Evolutionary conservation across 2,797 vertebrate species (phyloP), one percentile per base, ranked within the genome.

Genomic region (Chiropotes sagulatus): DNA sequence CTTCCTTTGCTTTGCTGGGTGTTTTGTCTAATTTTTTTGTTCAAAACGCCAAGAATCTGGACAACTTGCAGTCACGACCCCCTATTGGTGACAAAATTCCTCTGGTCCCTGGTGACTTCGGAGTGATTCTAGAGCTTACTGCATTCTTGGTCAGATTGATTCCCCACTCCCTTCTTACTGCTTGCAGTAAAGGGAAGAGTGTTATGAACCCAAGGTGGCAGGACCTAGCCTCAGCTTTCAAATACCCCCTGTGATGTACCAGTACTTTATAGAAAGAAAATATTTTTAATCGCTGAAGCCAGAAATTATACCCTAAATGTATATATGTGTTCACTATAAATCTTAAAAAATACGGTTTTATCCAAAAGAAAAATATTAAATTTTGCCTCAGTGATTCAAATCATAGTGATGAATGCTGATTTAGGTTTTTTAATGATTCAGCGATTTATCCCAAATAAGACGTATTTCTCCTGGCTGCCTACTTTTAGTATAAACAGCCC

Each of bases 351-450:
- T 67, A 57, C 73, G 2, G 2, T 88, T 87, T 97, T 84, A 93
- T 50, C 81, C 54, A 90, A 96, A 90, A 92, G 17, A 88, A 92
- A 93, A 92, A 85, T 72, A 1, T 89, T 80, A 73, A n/a, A 75
- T 86, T 93, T 96, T 93, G 52, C n/a, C 33, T 70, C 48, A 67
- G 3, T 80, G 36, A 90, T 83, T 82, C 24, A 84, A 91, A 46
- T 70, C 67, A 61, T 86, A 85, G 48, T 94, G 26, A 81, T 15
- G 54, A 85, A 70, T 72, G 8, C 50, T 33, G 20, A 67, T 73
- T 93, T 57, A 80, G 48, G 10, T 41, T 39, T 75, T 75, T 75
- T 54, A 73, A 20, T 86, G 30, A 52, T 33, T 78, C 46, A 95
- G 36, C 82, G 86, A 94, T 75, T 90, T 92, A 6, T 88, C 85